A percentile compares a stretch with the other conserved stretches of the same genome.
phyloP scores from a whole-genome alignment of 2,113 vertebrate species.

The Syrrhaptes paradoxus region DNA sequence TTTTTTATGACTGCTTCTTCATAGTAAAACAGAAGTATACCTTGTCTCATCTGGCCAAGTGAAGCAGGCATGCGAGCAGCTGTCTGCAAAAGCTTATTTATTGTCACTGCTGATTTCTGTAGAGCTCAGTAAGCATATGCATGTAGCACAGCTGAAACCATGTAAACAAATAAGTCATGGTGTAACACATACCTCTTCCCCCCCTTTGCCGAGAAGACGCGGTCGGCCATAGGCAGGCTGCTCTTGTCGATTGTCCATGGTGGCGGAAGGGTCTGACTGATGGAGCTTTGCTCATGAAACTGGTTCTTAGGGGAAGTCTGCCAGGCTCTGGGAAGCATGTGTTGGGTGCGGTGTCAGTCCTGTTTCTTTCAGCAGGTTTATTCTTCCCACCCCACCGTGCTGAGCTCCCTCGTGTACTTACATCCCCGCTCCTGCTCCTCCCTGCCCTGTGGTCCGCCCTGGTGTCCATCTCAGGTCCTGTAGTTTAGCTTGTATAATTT shows the following conservation, averaged over 20 bases:
- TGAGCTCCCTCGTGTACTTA: background rate
- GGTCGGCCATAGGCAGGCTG: background rate
- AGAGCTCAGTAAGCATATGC: background rate
- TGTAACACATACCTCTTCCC: background rate
- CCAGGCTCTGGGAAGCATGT: background rate
- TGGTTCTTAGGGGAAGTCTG: background rate
- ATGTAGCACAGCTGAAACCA: background rate
- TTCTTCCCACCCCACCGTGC: background rate
- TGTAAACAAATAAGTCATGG: background rate
- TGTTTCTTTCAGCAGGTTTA: background rate
- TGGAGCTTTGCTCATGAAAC: accelerated
- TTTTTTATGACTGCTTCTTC: background rate
- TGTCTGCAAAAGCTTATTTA: background rate
- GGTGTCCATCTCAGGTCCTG: background rate
- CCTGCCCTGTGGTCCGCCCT: background rate
- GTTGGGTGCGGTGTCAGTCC: background rate
- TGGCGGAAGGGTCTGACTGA: background rate
- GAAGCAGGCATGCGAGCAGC: background rate
- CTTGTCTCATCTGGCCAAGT: background rate
- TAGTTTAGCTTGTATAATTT: background rate
- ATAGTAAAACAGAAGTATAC: background rate
- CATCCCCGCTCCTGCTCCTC: background rate
- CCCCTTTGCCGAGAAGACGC: background rate
- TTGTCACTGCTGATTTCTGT: background rate
- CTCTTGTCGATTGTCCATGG: accelerated